Conservation (phyloP, 2,888 invertebrate genomes). For the Acholoe squamosa region DNA sequence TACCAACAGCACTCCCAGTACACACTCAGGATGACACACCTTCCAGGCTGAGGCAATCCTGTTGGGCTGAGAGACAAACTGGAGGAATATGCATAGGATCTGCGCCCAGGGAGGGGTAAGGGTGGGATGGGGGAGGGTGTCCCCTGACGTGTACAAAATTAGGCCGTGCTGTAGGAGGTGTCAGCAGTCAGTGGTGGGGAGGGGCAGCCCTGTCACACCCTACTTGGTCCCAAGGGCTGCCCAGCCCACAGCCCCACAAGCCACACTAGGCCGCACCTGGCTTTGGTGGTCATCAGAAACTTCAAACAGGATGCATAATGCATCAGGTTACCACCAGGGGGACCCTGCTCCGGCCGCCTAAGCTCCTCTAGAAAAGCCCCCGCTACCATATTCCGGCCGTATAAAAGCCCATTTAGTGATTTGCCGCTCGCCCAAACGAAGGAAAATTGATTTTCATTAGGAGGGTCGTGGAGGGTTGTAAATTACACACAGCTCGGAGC, state of each 20-base stretch:
- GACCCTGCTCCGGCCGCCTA: neutral
- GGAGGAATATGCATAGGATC: slow-evolving; percentile 36
- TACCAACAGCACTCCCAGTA: neutral
- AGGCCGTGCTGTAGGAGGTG: neutral
- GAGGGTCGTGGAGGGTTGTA: slow-evolving; percentile 31
- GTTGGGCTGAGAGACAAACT: neutral
- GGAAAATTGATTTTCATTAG: slow-evolving; percentile 44
- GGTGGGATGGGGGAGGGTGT: neutral
- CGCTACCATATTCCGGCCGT: slow-evolving; percentile 33
- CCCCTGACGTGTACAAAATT: slow-evolving; percentile 42
- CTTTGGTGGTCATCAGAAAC: slow-evolving; percentile 44
- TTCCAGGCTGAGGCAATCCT: neutral
- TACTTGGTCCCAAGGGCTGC: neutral
- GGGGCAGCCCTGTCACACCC: slow-evolving; percentile 2
- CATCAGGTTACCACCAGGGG: neutral
- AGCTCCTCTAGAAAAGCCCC: neutral
- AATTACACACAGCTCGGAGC: neutral
- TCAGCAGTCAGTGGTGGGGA: neutral
- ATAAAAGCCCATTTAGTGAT: slow-evolving; percentile 38
- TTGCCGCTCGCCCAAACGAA: slow-evolving; percentile 25
- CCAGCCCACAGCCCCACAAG: neutral
- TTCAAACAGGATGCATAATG: slow-evolving; percentile 25
- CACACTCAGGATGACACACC: neutral
- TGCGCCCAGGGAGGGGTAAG: neutral
- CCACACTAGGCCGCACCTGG: neutral